These are phyloP conservation scores for Drosophila oshimai DNA, from an alignment of 1,140 invertebrate genomes.

Conservation along the genomic window DNA sequence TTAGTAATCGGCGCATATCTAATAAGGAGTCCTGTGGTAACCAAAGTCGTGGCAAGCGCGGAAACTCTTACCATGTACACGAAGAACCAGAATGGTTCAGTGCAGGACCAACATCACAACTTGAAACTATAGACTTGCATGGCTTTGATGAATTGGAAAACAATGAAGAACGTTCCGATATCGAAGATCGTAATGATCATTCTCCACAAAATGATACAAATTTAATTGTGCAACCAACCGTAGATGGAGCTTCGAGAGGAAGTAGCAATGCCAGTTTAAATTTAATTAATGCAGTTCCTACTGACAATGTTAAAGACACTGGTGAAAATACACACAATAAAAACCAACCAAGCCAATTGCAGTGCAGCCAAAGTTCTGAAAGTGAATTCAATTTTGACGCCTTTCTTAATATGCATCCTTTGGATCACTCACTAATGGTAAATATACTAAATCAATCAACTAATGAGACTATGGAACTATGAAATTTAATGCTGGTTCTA, in stretches of 20 bases:
- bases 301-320: slow-evolving; percentile 3
- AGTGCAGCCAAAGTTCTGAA: slow-evolving; percentile 17
- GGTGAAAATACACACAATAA: background rate
- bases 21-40: slow-evolving; percentile 40
- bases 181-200: background rate
- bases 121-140: slow-evolving; percentile 95
- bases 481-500: too few relatives aligned
- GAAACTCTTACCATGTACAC: slow-evolving; percentile 83
- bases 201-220: slow-evolving; percentile 80
- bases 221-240: background rate
- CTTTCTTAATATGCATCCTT: slow-evolving; percentile 87
- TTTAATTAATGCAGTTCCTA: background rate
- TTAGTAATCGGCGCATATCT: slow-evolving; percentile 20
- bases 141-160: slow-evolving; percentile 91
- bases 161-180: slow-evolving; percentile 80
- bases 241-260: slow-evolving; percentile 6
- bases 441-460: slow-evolving; percentile 31
- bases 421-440: slow-evolving; percentile 86
- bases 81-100: slow-evolving; percentile 91
- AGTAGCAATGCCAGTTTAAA: slow-evolving; percentile 38
- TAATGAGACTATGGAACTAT: background rate
- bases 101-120: slow-evolving; percentile 93
- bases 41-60: slow-evolving; percentile 55
- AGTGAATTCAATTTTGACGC: slow-evolving; percentile 85
- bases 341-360: slow-evolving; percentile 1